Evolutionary conservation across 2,797 vertebrate genomes (phyloP).

Genomic region (Protosalanx chinensis): DNA sequence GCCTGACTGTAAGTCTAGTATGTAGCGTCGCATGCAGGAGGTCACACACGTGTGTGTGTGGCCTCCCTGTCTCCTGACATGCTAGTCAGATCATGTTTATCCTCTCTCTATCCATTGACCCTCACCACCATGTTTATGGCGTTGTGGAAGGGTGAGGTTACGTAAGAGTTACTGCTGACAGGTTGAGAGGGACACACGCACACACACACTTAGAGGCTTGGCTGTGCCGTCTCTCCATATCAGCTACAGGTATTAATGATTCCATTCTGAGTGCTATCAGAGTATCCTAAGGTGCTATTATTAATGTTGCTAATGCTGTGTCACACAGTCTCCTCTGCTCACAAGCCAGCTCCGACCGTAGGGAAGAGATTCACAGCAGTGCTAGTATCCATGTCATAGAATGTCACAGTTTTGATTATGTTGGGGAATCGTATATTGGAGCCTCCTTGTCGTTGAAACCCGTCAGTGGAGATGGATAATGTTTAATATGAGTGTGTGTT

Average conservation of each 20-base stretch:
- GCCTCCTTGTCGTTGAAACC: no score
- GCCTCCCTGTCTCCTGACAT: constrained; percentile 8
- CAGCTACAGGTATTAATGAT: constrained; percentile 29
- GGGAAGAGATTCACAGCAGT: constrained; percentile 39
- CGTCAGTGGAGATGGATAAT: neutral
- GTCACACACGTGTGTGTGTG: neutral
- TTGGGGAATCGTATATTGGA: neutral
- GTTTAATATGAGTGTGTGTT: neutral
- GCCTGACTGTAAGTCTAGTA: neutral
- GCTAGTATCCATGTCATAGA: neutral
- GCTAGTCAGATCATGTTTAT: constrained; percentile 37
- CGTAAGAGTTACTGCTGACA: constrained; percentile 40
- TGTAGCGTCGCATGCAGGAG: neutral
- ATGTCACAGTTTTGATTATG: neutral
- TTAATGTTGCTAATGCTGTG: constrained; percentile 57
- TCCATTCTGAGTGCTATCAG: constrained; percentile 28
- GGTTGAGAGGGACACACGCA: constrained; percentile 32
- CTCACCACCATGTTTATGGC: constrained; percentile 31
- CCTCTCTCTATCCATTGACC: constrained; percentile 18
- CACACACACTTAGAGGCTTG: neutral
- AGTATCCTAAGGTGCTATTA: constrained; percentile 47
- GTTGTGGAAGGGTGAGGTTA: constrained; percentile 27
- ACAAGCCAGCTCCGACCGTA: constrained; percentile 17
- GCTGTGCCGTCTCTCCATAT: neutral
- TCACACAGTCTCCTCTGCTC: constrained; percentile 36